Evolutionary conservation across 2,888 invertebrate species (phyloP).

Genomic region (Gymnoscelis rufifasciata): DNA sequence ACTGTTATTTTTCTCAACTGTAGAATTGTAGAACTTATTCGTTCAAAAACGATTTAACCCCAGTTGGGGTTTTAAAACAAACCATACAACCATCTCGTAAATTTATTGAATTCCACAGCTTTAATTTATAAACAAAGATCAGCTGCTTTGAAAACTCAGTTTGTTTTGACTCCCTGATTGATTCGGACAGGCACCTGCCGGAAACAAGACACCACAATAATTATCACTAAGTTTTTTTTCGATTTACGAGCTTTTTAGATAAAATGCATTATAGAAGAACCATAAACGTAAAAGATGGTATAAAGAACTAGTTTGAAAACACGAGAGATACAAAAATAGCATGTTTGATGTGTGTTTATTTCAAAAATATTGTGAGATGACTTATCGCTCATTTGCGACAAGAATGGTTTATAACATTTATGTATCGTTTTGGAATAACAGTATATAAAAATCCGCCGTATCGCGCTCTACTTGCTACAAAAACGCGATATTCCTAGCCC

Average conservation of each 20-base stretch:
- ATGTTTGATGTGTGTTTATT: constrained; percentile 4
- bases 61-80: too few species aligned
- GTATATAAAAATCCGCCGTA: too few species aligned
- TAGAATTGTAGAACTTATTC: too few species aligned
- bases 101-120: background rate
- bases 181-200: background rate
- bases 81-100: background rate
- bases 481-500: too few species aligned
- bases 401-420: too few species aligned
- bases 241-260: background rate
- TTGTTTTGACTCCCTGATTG: constrained; percentile 1
- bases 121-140: background rate
- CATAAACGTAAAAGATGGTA: constrained; percentile 2
- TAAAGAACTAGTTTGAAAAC: constrained; percentile 1
- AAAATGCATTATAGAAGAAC: background rate
- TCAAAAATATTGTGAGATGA: constrained; percentile 2
- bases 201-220: background rate
- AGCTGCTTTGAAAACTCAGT: background rate
- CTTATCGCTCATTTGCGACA: too few species aligned
- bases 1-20: too few species aligned
- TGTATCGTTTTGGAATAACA: too few species aligned
- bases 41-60: too few species aligned
- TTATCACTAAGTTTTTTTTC: background rate
- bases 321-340: background rate
- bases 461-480: too few species aligned